These are phyloP conservation scores for Peromyscus melanophrys DNA, from an alignment of 2,797 vertebrate genomes.

Conservation along the genomic window DNA sequence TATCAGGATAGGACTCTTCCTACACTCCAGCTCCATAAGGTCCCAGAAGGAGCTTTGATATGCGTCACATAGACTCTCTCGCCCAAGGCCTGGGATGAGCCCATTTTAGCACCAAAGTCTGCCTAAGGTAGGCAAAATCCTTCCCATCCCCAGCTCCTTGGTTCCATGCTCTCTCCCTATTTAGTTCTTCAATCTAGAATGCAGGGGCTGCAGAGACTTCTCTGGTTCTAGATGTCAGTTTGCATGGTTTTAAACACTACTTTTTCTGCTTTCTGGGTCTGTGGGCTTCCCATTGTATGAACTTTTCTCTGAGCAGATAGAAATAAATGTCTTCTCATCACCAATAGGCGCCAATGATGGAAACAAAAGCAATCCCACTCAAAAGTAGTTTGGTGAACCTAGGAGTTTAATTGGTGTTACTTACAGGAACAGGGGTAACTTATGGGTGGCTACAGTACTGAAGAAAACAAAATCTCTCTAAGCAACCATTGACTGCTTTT, in stretches of 20 bases:
- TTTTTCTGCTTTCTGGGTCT: not conserved
- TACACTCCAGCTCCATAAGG: too few relatives aligned
- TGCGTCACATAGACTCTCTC: not conserved
- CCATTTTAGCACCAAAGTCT: not conserved
- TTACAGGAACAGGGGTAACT: not conserved
- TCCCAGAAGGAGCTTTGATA: rapidly evolving
- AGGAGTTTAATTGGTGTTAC: not conserved
- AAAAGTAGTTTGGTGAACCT: not conserved
- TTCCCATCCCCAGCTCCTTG: not conserved
- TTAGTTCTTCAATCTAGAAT: not conserved
- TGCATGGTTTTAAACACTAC: not conserved
- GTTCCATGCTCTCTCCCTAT: not conserved
- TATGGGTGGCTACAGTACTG: not conserved
- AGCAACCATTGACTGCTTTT: not conserved
- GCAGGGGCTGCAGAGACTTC: not conserved
- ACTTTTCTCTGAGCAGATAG: not conserved
- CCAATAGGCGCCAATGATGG: not conserved
- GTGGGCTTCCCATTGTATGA: not conserved
- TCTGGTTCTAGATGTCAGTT: too few relatives aligned
- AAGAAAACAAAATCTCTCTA: not conserved
- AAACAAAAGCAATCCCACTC: not conserved
- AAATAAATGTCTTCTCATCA: not conserved
- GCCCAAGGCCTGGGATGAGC: not conserved
- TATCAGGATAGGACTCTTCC: too few relatives aligned
- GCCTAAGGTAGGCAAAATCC: not conserved